Conservation (phyloP, 2,888 invertebrate genomes). For the Congeria kusceri region DNA sequence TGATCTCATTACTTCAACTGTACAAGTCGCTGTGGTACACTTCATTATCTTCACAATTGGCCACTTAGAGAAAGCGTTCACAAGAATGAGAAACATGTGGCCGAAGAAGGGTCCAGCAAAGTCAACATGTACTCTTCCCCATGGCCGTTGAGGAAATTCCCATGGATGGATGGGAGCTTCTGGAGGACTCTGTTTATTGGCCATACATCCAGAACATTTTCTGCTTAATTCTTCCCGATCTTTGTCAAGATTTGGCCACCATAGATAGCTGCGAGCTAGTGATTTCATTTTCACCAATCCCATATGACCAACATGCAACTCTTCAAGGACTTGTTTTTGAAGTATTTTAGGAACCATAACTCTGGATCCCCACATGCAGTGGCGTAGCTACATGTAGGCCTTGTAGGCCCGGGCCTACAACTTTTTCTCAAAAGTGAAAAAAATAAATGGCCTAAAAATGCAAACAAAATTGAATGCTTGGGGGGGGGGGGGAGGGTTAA, state of each 20-base stretch:
- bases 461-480: too few relatives aligned
- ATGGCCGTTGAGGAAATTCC: conserved; percentile 74
- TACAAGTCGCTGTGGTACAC: conserved; percentile 44
- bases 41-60: conserved; percentile 77
- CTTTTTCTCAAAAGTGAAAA: too few relatives aligned
- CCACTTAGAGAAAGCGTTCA: conserved; percentile 85
- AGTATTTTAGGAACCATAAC: conserved; percentile 71
- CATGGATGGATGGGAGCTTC: conserved; percentile 73
- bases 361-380: conserved; percentile 56
- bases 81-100: conserved; percentile 78
- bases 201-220: conserved; percentile 43
- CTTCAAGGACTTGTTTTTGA: conserved; percentile 56
- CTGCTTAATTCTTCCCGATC: conserved; percentile 66
- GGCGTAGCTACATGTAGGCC: too few relatives aligned
- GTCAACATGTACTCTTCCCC: conserved; percentile 85
- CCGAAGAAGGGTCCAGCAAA: conserved; percentile 85
- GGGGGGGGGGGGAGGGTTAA: too few relatives aligned
- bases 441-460: too few relatives aligned
- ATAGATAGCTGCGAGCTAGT: conserved; percentile 73
- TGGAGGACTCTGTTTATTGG: conserved; percentile 46
- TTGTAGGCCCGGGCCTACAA: too few relatives aligned
- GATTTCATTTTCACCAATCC: conserved; percentile 76
- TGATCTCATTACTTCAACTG: conserved; percentile 56
- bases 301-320: conserved; percentile 73
- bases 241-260: conserved; percentile 71